A percentile compares a stretch with the other conserved stretches of the same genome.
These are phyloP conservation scores for Mycteria americana DNA, from an alignment of 2,797 vertebrate species.

Conservation along the genomic window DNA sequence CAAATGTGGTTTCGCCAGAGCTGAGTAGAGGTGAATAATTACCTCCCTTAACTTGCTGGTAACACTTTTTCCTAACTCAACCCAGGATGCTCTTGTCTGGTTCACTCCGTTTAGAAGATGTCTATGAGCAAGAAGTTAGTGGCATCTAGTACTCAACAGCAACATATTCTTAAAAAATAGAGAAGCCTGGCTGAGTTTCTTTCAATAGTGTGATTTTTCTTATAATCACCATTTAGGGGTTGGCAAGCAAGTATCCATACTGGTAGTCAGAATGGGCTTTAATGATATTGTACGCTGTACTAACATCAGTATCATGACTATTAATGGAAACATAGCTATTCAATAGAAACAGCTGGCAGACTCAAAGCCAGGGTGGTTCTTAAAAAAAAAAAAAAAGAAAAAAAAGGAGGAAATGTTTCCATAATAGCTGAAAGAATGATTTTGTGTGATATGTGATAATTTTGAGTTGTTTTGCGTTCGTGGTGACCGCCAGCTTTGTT, in stretches of 20 bases:
- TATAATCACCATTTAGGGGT: background rate
- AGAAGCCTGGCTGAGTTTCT: background rate
- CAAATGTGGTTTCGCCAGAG: background rate
- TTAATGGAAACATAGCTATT: background rate
- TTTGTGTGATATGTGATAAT: background rate
- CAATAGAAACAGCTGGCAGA: background rate
- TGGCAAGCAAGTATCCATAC: background rate
- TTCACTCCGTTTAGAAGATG: background rate
- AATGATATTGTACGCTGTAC: background rate
- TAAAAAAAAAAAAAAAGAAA: background rate
- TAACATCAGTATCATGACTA: background rate
- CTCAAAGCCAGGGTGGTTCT: background rate
- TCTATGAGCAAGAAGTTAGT: background rate
- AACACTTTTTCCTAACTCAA: background rate
- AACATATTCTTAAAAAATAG: background rate
- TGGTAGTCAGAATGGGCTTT: background rate
- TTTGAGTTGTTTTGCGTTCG: background rate
- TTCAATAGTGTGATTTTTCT: background rate
- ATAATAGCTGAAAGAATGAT: background rate
- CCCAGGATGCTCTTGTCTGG: background rate
- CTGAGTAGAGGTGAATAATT: background rate
- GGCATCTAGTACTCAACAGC: background rate
- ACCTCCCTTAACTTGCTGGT: background rate
- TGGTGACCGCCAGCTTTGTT: background rate
- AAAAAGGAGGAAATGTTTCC: background rate